Percentiles rank a stretch among this genome's conserved stretches.
These are phyloP conservation scores for Rapana venosa DNA, from an alignment of 2,888 invertebrate species.

Conservation along the genomic window DNA sequence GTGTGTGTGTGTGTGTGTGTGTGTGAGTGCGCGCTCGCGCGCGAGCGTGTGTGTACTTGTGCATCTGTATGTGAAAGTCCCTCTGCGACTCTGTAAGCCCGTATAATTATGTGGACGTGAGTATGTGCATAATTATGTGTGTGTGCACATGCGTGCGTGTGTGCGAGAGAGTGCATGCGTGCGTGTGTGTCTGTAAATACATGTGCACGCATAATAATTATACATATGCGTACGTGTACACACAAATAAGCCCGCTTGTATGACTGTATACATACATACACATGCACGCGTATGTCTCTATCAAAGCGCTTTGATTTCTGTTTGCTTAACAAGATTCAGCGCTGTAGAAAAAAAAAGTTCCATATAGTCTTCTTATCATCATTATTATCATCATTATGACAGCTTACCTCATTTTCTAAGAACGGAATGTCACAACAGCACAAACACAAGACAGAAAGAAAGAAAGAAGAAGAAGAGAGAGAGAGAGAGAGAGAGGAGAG, in stretches of 20 bases:
- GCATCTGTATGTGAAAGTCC: background rate
- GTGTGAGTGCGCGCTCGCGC: no score
- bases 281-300: background rate
- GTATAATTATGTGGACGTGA: background rate
- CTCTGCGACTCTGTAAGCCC: no score
- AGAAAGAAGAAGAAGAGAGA: background rate
- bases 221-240: background rate
- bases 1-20: background rate
- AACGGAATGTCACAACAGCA: no score
- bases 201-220: background rate
- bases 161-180: background rate
- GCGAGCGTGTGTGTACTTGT: background rate
- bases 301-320: background rate
- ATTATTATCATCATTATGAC: background rate
- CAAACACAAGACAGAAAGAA: background rate
- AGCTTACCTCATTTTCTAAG: no score
- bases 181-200: background rate
- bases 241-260: background rate
- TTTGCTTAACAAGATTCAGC: background rate
- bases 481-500: constrained; percentile 12
- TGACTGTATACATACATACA: background rate
- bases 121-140: background rate
- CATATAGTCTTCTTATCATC: background rate
- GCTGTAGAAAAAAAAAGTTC: no score
- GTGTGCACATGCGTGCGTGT: background rate